These are phyloP conservation scores for Potamilus streckersoni DNA, from an alignment of 1,140 invertebrate species.

Conservation along the genomic window DNA sequence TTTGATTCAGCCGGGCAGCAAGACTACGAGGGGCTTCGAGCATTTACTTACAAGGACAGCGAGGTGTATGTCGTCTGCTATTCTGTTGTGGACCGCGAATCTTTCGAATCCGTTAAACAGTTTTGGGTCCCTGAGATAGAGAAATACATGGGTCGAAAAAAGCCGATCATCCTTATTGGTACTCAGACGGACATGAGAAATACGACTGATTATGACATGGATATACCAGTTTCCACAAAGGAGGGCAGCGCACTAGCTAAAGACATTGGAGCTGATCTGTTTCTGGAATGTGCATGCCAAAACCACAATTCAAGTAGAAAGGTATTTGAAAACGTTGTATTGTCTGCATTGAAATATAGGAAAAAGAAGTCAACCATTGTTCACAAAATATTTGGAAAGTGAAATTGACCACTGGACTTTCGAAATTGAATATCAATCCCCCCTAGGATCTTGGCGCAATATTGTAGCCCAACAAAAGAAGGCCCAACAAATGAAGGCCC, in stretches of 20 bases:
- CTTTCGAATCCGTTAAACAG: constrained; percentile 96
- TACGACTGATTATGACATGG: constrained; percentile 83
- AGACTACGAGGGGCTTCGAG: constrained; percentile 20
- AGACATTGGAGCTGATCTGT: constrained; percentile 81
- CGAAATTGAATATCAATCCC: no score
- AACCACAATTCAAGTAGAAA: constrained; percentile 92
- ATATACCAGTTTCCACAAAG: constrained; percentile 72
- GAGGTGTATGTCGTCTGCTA: constrained; percentile 99
- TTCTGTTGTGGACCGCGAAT: constrained; percentile 97
- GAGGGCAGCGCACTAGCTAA: constrained; percentile 82
- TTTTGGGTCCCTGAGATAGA: constrained; percentile 75
- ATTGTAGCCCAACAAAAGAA: no score
- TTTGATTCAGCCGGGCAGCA: constrained; percentile 27
- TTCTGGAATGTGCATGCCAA: constrained; percentile 90
- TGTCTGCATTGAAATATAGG: constrained; percentile 74
- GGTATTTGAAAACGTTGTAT: constrained; percentile 88
- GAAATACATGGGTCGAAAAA: constrained; percentile 68
- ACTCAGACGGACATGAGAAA: constrained; percentile 58
- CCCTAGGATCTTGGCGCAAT: no score
- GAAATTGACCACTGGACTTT: not conserved
- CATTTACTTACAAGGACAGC: constrained; percentile 22
- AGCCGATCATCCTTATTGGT: constrained; percentile 85
- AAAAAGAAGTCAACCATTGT: constrained; percentile 49
- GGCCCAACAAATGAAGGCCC: no score
- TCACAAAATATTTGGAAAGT: constrained; percentile 13